Conservation (phyloP, 1,140 invertebrate genomes). For the Caenorhabditis latens region DNA sequence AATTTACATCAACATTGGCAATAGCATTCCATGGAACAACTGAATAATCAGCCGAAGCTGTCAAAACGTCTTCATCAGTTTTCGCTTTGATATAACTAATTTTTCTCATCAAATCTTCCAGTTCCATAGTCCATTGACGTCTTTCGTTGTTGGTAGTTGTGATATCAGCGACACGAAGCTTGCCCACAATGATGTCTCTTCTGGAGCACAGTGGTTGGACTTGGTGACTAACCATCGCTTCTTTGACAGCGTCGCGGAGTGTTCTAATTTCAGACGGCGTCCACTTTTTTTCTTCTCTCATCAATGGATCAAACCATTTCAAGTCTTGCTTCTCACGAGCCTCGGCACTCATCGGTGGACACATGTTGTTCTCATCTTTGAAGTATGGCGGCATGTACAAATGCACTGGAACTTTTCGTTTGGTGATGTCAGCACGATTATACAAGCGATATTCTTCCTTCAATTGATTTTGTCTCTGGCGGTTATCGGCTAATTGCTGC, state of each 20-base stretch:
- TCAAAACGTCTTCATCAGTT: constrained; percentile 29
- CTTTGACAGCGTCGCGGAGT: constrained; percentile 51
- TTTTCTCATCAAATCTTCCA: constrained; percentile 51
- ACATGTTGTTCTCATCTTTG: constrained; percentile 64
- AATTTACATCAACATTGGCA: constrained; percentile 56
- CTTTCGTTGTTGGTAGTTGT: constrained; percentile 49
- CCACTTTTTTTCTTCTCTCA: constrained; percentile 64
- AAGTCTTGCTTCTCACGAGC: constrained; percentile 44
- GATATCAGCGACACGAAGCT: constrained; percentile 41
- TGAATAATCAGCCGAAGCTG: constrained; percentile 27
- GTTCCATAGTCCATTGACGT: constrained; percentile 39
- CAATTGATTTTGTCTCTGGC: not conserved
- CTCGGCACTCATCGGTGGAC: constrained; percentile 58
- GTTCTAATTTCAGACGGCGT: constrained; percentile 31
- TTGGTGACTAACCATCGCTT: constrained; percentile 48
- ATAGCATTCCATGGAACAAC: constrained; percentile 59
- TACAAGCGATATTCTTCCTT: constrained; percentile 21
- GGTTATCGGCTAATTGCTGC: constrained; percentile 7
- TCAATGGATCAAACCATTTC: constrained; percentile 64
- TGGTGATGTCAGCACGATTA: constrained; percentile 21
- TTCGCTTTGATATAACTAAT: constrained; percentile 10
- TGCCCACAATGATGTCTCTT: constrained; percentile 56
- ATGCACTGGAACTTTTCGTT: constrained; percentile 59
- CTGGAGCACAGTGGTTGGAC: constrained; percentile 50
- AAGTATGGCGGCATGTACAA: constrained; percentile 66